These are phyloP conservation scores for Pseudochirops corinnae DNA, from an alignment of 2,797 vertebrate species.

Conservation along the genomic window DNA sequence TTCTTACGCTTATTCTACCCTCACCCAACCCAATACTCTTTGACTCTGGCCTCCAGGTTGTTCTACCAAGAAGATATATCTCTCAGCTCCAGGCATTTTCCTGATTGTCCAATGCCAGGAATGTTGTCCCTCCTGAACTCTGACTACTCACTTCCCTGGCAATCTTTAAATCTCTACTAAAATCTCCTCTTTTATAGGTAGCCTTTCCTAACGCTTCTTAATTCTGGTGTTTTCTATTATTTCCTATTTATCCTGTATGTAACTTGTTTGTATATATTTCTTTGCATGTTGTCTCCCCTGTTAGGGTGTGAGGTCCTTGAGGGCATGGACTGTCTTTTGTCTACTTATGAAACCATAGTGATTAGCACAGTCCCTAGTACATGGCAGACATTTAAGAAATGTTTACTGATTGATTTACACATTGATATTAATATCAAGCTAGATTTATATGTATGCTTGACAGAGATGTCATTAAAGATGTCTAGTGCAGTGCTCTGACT, in stretches of 20 bases:
- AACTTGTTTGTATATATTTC: not conserved
- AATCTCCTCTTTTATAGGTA: not conserved
- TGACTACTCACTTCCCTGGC: not conserved
- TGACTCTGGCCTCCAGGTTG: not conserved
- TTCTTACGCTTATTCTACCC: not conserved
- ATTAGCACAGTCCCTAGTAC: not conserved
- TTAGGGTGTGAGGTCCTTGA: not conserved
- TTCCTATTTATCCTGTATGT: not conserved
- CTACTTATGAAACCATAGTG: not conserved
- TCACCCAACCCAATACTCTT: not conserved
- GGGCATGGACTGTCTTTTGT: not conserved
- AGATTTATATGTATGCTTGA: not conserved
- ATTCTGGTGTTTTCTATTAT: not conserved
- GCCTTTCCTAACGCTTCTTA: not conserved
- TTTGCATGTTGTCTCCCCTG: not conserved
- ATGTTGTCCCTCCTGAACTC: not conserved
- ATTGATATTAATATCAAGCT: not conserved
- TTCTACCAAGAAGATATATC: not conserved
- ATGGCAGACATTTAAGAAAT: not conserved
- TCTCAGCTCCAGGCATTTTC: not conserved
- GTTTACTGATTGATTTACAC: not conserved
- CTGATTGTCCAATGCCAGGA: not conserved
- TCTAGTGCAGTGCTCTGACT: not conserved
- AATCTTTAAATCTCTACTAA: not conserved
- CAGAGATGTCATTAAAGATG: not conserved